Evolutionary conservation across 1,140 invertebrate species (phyloP).

Genomic region (Drosophila subpulchrella): DNA sequence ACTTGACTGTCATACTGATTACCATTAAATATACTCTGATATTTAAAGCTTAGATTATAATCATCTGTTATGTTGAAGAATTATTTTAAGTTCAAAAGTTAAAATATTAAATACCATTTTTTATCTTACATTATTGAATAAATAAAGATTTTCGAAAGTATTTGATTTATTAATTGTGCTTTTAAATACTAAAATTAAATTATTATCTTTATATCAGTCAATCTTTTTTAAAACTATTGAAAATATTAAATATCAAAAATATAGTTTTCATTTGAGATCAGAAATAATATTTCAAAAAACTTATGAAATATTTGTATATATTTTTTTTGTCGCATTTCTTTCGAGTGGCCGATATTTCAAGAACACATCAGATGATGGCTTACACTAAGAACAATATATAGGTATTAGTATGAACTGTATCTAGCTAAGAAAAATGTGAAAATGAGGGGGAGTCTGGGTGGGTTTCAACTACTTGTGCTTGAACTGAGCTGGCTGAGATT

Average conservation of each 20-base stretch:
- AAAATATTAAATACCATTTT: not conserved
- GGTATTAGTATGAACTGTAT: slow-evolving; percentile 24
- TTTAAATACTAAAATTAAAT: too few species aligned
- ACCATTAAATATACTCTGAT: not conserved
- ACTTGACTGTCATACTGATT: not conserved
- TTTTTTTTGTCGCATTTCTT: not conserved
- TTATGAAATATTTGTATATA: too few species aligned
- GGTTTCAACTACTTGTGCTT: slow-evolving; percentile 37
- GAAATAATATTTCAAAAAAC: too few species aligned
- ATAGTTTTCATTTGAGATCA: too few species aligned
- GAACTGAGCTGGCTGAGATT: slow-evolving; percentile 15
- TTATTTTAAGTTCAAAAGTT: not conserved
- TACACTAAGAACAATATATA: slow-evolving; percentile 5
- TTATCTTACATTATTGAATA: too few species aligned
- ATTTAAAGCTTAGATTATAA: not conserved
- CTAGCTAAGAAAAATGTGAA: slow-evolving; percentile 34
- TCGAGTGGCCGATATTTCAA: not conserved
- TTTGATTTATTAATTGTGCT: too few species aligned
- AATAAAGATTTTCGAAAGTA: too few species aligned
- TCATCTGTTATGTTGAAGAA: slow-evolving; percentile 7
- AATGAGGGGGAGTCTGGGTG: slow-evolving; percentile 15
- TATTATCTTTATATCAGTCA: too few species aligned
- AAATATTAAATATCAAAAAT: too few species aligned
- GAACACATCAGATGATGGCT: slow-evolving; percentile 6
- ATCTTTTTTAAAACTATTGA: too few species aligned